A percentile compares a stretch with the other conserved stretches of the same genome.
Evolutionary conservation across 2,113 vertebrate species (phyloP).

Genomic region (Pimephales promelas): DNA sequence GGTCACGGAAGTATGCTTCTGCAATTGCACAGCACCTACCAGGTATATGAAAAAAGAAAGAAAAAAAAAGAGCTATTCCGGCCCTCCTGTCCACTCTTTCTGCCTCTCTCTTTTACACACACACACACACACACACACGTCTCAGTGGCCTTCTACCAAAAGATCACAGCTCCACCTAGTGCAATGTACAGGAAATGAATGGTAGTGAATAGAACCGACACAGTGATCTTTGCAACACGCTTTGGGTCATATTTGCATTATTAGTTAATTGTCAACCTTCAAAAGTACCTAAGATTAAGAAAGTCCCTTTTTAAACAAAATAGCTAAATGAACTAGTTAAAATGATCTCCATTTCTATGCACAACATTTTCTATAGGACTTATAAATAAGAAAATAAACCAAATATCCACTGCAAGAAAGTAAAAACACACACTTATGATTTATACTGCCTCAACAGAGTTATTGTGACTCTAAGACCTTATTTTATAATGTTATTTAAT

Average conservation of each 20-base stretch:
- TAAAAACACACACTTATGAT: neutral
- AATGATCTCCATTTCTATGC: neutral
- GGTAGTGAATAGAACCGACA: neutral
- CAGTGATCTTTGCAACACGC: neutral
- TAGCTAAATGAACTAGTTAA: neutral
- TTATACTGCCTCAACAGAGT: neutral
- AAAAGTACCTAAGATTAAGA: neutral
- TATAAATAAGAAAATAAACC: neutral
- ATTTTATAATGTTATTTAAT: neutral
- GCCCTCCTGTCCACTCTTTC: conserved; percentile 30
- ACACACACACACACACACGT: neutral
- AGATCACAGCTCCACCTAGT: conserved; percentile 78
- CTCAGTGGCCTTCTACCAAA: conserved; percentile 49
- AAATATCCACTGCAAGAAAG: conserved; percentile 8
- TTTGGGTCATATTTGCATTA: neutral
- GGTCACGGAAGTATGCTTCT: conserved; percentile 57
- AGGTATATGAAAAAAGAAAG: conserved; percentile 43
- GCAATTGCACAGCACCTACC: conserved; percentile 53
- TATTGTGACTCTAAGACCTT: neutral
- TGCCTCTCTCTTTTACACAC: conserved; percentile 1
- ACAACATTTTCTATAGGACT: neutral
- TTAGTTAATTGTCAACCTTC: neutral
- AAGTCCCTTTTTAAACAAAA: neutral
- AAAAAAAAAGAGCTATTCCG: conserved; percentile 11
- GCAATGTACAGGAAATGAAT: conserved; percentile 32